These are phyloP conservation scores for Tetragonisca angustula DNA, from an alignment of 2,888 invertebrate genomes.

Conservation along the genomic window DNA sequence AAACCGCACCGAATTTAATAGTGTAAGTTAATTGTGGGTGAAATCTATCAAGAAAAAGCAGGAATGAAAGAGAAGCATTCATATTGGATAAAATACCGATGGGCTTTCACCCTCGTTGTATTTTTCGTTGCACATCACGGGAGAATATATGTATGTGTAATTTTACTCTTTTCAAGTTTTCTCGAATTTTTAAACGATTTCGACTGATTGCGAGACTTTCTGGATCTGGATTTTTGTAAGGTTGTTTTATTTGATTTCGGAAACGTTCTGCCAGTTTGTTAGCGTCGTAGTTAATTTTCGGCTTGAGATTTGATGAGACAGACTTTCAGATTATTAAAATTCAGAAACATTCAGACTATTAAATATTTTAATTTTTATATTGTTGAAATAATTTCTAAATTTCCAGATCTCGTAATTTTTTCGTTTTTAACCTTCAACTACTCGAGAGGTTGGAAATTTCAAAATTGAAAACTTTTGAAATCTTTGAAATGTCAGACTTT, in stretches of 20 bases:
- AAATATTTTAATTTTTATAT: too few relatives aligned
- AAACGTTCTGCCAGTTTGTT: neutral
- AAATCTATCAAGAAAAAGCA: neutral
- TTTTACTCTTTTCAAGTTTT: neutral
- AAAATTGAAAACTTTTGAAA: too few relatives aligned
- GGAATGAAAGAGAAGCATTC: neutral
- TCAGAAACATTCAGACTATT: too few relatives aligned
- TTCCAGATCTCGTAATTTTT: too few relatives aligned
- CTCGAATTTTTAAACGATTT: neutral
- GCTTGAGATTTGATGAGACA: neutral
- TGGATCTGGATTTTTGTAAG: neutral
- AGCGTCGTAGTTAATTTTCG: neutral
- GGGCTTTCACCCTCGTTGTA: conserved; percentile 16
- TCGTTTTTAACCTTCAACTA: too few relatives aligned
- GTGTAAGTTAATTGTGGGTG: conserved; percentile 30
- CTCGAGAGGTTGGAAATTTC: too few relatives aligned
- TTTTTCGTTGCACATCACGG: conserved; percentile 48
- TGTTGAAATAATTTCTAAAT: neutral
- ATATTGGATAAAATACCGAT: conserved; percentile 41
- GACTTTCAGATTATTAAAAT: too few relatives aligned
- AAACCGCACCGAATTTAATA: conserved; percentile 54
- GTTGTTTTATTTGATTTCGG: neutral
- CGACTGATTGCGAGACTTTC: neutral
- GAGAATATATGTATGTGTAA: neutral
- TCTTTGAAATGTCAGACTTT: too few relatives aligned